Percentiles rank a stretch among this genome's conserved stretches.
Conservation (phyloP, 2,797 vertebrate genomes). For the Antennarius maculatus region DNA sequence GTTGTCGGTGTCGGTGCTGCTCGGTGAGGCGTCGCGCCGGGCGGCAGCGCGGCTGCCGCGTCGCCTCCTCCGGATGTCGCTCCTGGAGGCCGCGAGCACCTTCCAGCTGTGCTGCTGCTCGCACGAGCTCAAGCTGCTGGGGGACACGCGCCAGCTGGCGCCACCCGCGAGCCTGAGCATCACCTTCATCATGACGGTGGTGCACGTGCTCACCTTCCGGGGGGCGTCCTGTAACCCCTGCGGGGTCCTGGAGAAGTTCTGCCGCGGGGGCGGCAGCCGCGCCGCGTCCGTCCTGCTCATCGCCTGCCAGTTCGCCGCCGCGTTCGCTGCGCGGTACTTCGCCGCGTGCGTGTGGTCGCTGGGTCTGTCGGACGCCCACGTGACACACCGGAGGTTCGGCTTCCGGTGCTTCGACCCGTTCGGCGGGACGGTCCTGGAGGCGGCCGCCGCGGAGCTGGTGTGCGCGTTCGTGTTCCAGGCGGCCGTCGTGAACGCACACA, state of each 20-base stretch:
- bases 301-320: slow-evolving; percentile 59
- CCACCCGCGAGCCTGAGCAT: slow-evolving; percentile 72
- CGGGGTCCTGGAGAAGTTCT: slow-evolving; percentile 73
- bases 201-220: slow-evolving; percentile 82
- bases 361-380: slow-evolving; percentile 79
- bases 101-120: slow-evolving; percentile 89
- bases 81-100: slow-evolving; percentile 82
- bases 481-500: slow-evolving; percentile 72
- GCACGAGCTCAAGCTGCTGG: slow-evolving; percentile 83
- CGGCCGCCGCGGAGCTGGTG: slow-evolving; percentile 80
- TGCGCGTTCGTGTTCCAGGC: slow-evolving; percentile 84
- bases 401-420: slow-evolving; percentile 76
- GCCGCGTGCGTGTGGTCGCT: slow-evolving; percentile 79
- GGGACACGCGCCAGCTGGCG: slow-evolving; percentile 41
- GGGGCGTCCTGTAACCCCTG: slow-evolving; percentile 82
- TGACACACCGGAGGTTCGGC: slow-evolving; percentile 51
- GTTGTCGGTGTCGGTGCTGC: slow-evolving; percentile 62
- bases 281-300: slow-evolving; percentile 64
- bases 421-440: slow-evolving; percentile 77
- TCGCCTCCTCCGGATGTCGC: slow-evolving; percentile 46
- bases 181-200: slow-evolving; percentile 79
- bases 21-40: slow-evolving; percentile 64
- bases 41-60: slow-evolving; percentile 16
- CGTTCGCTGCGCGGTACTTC: slow-evolving; percentile 69
- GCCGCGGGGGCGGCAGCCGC: slow-evolving; percentile 45